phyloP scores from a whole-genome alignment of 2,113 vertebrate genomes.

The Neodontobutis hainanensis region DNA sequence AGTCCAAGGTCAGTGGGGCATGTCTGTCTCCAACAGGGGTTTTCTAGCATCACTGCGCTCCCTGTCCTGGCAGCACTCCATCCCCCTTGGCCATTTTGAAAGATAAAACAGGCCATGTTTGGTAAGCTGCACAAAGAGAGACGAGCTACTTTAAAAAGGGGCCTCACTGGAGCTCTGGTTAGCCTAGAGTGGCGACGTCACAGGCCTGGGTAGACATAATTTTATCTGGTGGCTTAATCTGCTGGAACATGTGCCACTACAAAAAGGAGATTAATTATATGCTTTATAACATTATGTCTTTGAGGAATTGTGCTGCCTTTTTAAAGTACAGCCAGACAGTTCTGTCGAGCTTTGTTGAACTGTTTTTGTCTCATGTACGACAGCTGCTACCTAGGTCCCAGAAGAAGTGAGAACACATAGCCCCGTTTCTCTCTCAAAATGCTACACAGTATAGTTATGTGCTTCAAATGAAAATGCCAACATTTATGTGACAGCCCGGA shows the following conservation, averaged over 20 bases:
- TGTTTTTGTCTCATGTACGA: not conserved
- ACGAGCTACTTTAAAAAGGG: conserved; percentile 8
- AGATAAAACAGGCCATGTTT: conserved; percentile 57
- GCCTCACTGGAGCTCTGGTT: not conserved
- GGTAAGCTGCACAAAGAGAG: conserved; percentile 41
- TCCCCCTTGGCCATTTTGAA: conserved; percentile 27
- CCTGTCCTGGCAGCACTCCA: conserved; percentile 23
- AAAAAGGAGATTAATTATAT: not conserved
- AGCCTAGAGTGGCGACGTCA: not conserved
- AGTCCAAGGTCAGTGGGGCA: conserved; percentile 46
- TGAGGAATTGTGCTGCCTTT: not conserved
- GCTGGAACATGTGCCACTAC: not conserved
- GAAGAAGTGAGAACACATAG: not conserved
- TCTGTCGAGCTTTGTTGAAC: not conserved
- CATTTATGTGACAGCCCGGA: conserved; percentile 4
- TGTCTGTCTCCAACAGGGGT: conserved; percentile 6
- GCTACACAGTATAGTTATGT: not conserved
- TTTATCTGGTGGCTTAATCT: conserved; percentile 20
- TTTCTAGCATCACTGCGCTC: conserved; percentile 30
- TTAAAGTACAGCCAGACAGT: not conserved
- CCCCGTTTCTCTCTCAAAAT: not conserved
- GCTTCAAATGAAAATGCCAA: not conserved
- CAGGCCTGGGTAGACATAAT: not conserved
- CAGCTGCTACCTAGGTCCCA: no score
- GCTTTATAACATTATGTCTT: not conserved